A percentile compares a stretch with the other conserved stretches of the same genome.
phyloP scores from a whole-genome alignment of 2,797 vertebrate genomes.

The Sylvilagus floridanus region DNA sequence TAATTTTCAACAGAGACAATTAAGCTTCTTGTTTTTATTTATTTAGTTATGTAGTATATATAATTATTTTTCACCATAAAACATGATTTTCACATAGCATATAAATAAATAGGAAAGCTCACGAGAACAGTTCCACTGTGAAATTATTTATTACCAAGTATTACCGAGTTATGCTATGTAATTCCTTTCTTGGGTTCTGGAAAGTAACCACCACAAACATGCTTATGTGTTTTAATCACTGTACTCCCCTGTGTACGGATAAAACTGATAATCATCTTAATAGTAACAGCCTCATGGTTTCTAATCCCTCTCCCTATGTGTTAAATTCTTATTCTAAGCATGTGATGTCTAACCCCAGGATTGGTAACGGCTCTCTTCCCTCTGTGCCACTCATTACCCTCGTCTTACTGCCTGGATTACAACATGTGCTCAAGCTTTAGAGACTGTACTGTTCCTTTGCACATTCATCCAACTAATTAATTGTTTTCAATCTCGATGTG shows the following conservation, averaged over 20 bases:
- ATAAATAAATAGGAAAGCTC: background rate
- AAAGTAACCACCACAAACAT: background rate
- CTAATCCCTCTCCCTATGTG: background rate
- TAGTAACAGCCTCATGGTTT: background rate
- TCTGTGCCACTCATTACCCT: background rate
- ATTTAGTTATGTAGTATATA: background rate
- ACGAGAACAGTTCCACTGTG: background rate
- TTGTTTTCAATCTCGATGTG: conserved; percentile 48
- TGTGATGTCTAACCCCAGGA: background rate
- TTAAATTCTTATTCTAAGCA: background rate
- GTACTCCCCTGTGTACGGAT: background rate
- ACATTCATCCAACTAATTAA: conserved; percentile 48
- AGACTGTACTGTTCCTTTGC: background rate
- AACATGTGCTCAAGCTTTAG: background rate
- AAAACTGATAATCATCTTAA: conserved; percentile 38
- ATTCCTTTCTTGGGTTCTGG: background rate
- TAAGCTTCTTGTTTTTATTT: background rate
- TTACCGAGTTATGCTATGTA: background rate
- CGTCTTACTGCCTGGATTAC: background rate
- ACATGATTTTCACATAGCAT: background rate
- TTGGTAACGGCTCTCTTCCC: background rate
- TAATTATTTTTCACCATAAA: conserved; percentile 54
- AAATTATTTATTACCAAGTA: background rate
- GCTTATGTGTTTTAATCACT: background rate
- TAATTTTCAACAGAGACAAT: background rate